phyloP scores from a whole-genome alignment of 2,113 vertebrate species.

The Cyphomyrus discorhynchus region DNA sequence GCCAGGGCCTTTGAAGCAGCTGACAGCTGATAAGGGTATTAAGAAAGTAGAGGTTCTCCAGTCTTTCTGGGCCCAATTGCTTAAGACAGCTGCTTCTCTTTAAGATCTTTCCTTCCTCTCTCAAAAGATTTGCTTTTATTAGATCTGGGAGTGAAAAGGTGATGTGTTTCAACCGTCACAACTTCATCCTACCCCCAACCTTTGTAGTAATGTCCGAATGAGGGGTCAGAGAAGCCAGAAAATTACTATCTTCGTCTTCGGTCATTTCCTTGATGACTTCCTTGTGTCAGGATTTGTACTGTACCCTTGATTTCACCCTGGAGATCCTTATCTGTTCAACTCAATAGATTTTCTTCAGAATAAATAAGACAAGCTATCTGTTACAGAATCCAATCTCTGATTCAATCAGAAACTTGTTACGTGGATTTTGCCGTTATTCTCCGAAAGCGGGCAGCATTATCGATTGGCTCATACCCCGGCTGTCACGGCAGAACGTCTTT shows the following conservation, averaged over 20 bases:
- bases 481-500: background rate
- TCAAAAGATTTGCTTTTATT: constrained; percentile 13
- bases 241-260: background rate
- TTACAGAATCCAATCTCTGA: constrained; percentile 33
- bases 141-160: background rate
- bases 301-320: background rate
- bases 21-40: constrained; percentile 30
- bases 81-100: constrained; percentile 10
- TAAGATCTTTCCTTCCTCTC: background rate
- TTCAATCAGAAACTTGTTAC: constrained; percentile 40
- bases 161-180: background rate
- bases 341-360: constrained; percentile 1
- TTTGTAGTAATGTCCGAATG: background rate
- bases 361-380: constrained; percentile 14
- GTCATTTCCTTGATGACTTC: background rate
- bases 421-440: background rate
- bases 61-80: constrained; percentile 14
- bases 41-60: constrained; percentile 18
- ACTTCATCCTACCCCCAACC: background rate
- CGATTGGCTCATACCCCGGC: constrained; percentile 25
- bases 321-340: background rate
- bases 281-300: background rate
- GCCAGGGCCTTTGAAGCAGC: constrained; percentile 22
- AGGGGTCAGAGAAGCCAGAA: background rate
- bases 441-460: background rate